phyloP scores from a whole-genome alignment of 2,797 vertebrate genomes.

The Leptoclinus maculatus region DNA sequence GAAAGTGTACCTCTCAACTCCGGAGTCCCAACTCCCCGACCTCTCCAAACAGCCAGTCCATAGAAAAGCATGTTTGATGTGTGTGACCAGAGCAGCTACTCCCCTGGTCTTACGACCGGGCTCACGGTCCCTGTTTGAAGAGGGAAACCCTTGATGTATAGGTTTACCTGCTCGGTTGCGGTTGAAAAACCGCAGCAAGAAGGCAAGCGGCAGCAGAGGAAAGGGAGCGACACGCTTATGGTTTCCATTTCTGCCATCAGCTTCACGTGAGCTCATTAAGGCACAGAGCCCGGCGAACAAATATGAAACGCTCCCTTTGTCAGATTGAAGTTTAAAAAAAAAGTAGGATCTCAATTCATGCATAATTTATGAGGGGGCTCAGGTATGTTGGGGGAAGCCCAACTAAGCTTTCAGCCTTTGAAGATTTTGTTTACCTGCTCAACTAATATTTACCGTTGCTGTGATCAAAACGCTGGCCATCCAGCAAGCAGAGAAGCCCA shows the following conservation, averaged over 20 bases:
- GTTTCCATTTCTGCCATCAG: slow-evolving; percentile 65
- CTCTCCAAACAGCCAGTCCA: slow-evolving; percentile 72
- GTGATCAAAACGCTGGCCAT: slow-evolving; percentile 70
- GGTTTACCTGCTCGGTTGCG: slow-evolving; percentile 77
- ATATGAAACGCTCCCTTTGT: slow-evolving; percentile 78
- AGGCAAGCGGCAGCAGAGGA: slow-evolving; percentile 29
- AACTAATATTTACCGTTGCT: slow-evolving; percentile 76
- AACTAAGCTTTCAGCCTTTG: slow-evolving; percentile 78
- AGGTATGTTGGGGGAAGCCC: slow-evolving; percentile 73
- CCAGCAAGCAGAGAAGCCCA: slow-evolving; percentile 51
- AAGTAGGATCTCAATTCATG: slow-evolving; percentile 61
- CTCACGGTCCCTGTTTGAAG: slow-evolving; percentile 74
- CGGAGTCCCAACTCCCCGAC: slow-evolving; percentile 62
- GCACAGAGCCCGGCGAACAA: slow-evolving; percentile 48
- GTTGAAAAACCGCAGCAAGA: slow-evolving; percentile 63
- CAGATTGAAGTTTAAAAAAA: slow-evolving; percentile 44
- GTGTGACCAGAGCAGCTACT: slow-evolving; percentile 69
- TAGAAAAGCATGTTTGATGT: slow-evolving; percentile 80
- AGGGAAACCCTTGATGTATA: slow-evolving; percentile 83
- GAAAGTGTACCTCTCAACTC: slow-evolving; percentile 68
- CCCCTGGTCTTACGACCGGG: slow-evolving; percentile 56
- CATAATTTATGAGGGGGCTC: slow-evolving; percentile 78
- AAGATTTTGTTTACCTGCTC: slow-evolving; percentile 77
- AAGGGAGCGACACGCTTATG: slow-evolving; percentile 50
- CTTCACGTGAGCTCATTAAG: slow-evolving; percentile 70